Percentiles rank a stretch among this genome's conserved stretches.
Evolutionary conservation across 2,797 vertebrate species (phyloP).

Genomic region (Periophthalmus magnuspinnatus): DNA sequence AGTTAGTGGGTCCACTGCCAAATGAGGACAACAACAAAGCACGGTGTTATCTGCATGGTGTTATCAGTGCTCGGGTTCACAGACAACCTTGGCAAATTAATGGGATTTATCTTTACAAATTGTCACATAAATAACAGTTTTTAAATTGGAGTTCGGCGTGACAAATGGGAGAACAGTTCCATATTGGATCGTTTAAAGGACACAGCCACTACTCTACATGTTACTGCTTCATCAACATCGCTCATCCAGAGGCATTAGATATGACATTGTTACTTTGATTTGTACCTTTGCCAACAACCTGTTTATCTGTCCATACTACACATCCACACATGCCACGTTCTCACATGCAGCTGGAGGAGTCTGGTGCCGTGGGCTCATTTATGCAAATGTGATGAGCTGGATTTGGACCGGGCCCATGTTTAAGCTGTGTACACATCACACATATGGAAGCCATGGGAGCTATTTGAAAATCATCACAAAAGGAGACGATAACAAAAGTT

Average conservation of each 20-base stretch:
- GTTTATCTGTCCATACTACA: too few relatives aligned
- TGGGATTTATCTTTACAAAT: neutral
- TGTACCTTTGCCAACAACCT: too few relatives aligned
- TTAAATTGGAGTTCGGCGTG: too few relatives aligned
- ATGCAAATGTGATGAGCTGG: neutral
- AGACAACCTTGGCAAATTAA: neutral
- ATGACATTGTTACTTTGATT: too few relatives aligned
- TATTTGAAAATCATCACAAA: neutral
- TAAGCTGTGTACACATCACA: neutral
- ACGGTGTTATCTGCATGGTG: neutral
- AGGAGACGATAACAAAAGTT: neutral
- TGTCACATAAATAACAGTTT: constrained; percentile 1
- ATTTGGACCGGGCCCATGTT: constrained; percentile 6
- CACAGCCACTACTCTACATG: neutral
- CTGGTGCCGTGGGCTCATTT: neutral
- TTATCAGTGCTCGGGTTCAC: neutral
- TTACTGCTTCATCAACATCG: neutral
- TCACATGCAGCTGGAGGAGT: neutral
- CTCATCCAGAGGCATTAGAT: neutral
- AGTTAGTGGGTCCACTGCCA: neutral
- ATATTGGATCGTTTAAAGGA: neutral
- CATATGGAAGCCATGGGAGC: neutral
- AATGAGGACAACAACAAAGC: neutral
- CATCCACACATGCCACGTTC: neutral
- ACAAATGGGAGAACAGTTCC: neutral